Conservation (phyloP, 2,797 vertebrate species). For the Potorous gilbertii region DNA sequence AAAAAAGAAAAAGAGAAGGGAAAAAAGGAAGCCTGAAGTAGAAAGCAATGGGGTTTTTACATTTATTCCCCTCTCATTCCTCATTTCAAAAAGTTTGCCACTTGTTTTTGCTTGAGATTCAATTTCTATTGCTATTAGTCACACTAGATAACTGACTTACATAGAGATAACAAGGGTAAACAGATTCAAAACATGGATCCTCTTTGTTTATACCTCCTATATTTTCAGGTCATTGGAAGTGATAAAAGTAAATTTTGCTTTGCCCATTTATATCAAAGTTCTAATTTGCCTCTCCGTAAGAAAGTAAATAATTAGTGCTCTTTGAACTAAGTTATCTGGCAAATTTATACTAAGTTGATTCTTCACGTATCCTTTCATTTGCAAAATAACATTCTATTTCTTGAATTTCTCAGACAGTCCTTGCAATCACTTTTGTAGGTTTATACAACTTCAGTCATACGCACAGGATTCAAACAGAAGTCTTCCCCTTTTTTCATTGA, state of each 20-base stretch:
- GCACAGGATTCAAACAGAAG: neutral
- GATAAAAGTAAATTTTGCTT: conserved; percentile 35
- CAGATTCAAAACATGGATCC: neutral
- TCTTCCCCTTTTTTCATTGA: neutral
- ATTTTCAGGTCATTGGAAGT: conserved; percentile 2
- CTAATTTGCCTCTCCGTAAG: neutral
- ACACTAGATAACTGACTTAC: conserved; percentile 3
- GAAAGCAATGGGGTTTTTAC: neutral
- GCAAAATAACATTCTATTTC: conserved; percentile 19
- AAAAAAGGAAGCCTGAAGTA: neutral
- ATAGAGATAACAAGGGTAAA: conserved; percentile 14
- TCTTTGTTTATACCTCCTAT: conserved; percentile 14
- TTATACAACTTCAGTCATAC: neutral
- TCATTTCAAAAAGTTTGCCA: neutral
- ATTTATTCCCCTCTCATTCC: neutral
- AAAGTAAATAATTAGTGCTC: conserved; percentile 12
- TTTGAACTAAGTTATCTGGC: neutral
- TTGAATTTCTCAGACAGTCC: neutral
- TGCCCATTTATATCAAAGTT: conserved; percentile 1
- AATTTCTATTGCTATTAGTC: neutral
- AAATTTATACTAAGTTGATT: conserved; percentile 18
- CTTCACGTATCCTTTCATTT: neutral
- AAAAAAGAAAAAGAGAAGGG: conserved; percentile 9
- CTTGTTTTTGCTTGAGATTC: neutral
- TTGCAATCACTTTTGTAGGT: conserved; percentile 5